Percentiles rank a stretch among this genome's conserved stretches.
Conservation (phyloP, 1,140 invertebrate genomes). For the Cyclina sinensis region DNA sequence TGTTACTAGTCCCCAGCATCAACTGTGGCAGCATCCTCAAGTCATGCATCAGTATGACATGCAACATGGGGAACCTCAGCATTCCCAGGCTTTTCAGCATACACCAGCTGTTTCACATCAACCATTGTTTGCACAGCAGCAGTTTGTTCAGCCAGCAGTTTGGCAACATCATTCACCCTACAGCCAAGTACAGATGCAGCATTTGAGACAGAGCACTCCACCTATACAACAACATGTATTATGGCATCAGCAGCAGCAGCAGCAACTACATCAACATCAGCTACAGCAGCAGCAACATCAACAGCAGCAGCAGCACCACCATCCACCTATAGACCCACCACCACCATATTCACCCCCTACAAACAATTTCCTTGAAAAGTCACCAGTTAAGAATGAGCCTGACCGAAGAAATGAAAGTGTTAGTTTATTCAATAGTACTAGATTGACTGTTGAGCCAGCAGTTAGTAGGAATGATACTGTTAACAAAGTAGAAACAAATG, state of each 20-base stretch:
- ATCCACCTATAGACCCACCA: slow-evolving; percentile 42
- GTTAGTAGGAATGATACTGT: slow-evolving; percentile 31
- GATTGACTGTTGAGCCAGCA: slow-evolving; percentile 3
- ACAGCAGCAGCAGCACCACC: slow-evolving; percentile 49
- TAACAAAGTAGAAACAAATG: slow-evolving; percentile 21
- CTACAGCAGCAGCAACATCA: slow-evolving; percentile 59
- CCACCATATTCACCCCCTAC: slow-evolving; percentile 59
- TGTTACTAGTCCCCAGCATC: slow-evolving; percentile 62
- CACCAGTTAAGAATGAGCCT: slow-evolving; percentile 36
- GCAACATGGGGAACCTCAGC: slow-evolving; percentile 53
- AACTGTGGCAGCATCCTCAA: slow-evolving; percentile 58
- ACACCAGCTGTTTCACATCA: slow-evolving; percentile 56
- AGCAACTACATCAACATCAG: slow-evolving; percentile 61
- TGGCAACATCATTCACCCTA: slow-evolving; percentile 63
- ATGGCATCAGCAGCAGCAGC: slow-evolving; percentile 59
- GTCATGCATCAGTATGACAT: slow-evolving; percentile 66
- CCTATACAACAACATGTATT: slow-evolving; percentile 62
- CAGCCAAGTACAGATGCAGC: slow-evolving; percentile 58
- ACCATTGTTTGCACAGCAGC: slow-evolving; percentile 63
- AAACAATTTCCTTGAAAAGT: slow-evolving; percentile 39
- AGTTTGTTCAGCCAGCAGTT: slow-evolving; percentile 58
- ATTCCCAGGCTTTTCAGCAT: slow-evolving; percentile 61
- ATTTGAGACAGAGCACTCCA: slow-evolving; percentile 62
- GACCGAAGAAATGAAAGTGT: slow-evolving; percentile 19
- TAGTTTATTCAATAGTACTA: slow-evolving; percentile 52